Base-by-base conservation (phyloP, 2,113 vertebrate species). In the Gambusia affinis region DNA sequence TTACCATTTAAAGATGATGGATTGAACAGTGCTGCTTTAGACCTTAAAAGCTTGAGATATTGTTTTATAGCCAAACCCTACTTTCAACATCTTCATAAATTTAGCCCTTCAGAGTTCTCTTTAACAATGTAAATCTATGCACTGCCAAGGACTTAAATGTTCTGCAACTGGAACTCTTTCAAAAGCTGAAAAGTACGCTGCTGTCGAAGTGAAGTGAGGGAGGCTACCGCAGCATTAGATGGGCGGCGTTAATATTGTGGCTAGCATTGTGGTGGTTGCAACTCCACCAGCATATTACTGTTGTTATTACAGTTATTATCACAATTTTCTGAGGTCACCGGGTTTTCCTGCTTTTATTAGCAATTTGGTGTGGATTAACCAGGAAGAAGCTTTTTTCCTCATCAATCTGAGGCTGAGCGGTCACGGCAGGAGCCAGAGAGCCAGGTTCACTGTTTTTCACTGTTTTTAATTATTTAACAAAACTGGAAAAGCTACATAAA, bases 281-380 rank as follows among this genome's bases (percentile, higher is more conserved):
- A 33, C 44, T 31, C 35, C 24, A 35, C 70, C 39, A 68, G 44
- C 8, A 79, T 11, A 24, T 57, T 3, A 28, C 12, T 37, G 60
- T 67, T 75, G 60, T 75, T 30, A 64, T 76, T 57, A 70, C 31
- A 22, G 60, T 54, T 19, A 77, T 77, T 77, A 77, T 64, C 30
- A 14, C 44, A 14, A 60, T 65, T 33, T 61, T 77, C 31, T 30
- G 27, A 65, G 68, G 12, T 47, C 33, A 42, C 47, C 33, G 12
- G n/a, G 28, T n/a, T 33, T 47, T 47, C n/a, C 29, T 75, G 67
- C 30, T 54, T 51, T 64, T 71, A 75, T 72, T 75, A 63, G 64
- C 64, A 72, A 35, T 35, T 67, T 67, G 19, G 33, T 14, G 44
- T 81, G 62, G 35, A 54, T 81, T 11, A 67, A 29, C 64, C 73